Conservation (phyloP, 2,113 vertebrate species). For the Dasyprocta punctata region DNA sequence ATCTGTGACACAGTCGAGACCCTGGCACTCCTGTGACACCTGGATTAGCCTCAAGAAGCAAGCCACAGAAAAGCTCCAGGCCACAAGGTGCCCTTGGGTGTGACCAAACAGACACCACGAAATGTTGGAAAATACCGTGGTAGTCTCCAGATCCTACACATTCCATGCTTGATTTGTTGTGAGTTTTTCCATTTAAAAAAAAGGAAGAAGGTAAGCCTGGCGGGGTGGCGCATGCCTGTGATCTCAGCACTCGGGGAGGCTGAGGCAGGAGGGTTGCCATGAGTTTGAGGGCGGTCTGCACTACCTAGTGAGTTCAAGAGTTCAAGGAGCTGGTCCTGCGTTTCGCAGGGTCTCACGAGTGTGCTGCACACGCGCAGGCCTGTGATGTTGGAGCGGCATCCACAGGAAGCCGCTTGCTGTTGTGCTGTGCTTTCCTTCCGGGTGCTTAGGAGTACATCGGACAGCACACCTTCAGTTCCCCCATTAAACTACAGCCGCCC, state of each 20-base stretch:
- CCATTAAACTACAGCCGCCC: accelerated
- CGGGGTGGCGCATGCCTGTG: too few relatives aligned
- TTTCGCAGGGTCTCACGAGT: accelerated
- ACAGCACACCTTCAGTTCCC: accelerated
- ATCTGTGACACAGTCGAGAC: too few relatives aligned
- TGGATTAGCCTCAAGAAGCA: too few relatives aligned
- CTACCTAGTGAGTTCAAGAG: neutral
- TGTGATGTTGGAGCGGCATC: neutral
- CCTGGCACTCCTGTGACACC: too few relatives aligned
- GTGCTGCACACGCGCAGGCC: accelerated
- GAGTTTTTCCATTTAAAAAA: neutral
- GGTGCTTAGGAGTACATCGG: neutral
- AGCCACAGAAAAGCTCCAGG: too few relatives aligned
- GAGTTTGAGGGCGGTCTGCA: neutral
- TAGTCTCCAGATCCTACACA: neutral
- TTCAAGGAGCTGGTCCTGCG: neutral
- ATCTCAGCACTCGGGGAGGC: too few relatives aligned
- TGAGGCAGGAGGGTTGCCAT: too few relatives aligned
- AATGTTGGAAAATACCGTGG: neutral
- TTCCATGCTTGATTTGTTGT: neutral
- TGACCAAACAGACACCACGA: neutral
- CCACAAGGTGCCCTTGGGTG: neutral
- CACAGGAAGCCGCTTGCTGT: neutral
- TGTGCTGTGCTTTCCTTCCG: neutral
- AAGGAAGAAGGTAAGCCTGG: neutral